Percentiles rank a stretch among this genome's conserved stretches.
Conservation (phyloP, 2,797 vertebrate species). For the Menidia menidia region DNA sequence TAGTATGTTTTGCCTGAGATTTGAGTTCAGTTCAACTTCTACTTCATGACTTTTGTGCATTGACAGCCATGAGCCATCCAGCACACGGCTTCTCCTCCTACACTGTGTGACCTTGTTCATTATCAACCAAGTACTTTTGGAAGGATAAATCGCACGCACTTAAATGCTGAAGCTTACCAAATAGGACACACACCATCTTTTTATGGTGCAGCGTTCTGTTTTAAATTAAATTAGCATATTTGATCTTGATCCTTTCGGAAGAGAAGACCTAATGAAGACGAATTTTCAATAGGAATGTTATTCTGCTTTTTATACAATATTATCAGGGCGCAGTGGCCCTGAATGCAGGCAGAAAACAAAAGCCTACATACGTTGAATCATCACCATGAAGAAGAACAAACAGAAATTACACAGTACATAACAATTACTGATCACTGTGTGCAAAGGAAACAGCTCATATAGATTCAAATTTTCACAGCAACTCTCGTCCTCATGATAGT, state of each 20-base stretch:
- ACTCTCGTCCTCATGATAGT: not conserved
- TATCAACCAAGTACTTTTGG: constrained; percentile 40
- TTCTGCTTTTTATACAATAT: not conserved
- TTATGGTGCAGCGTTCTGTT: not conserved
- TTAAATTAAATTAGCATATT: not conserved
- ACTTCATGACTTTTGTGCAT: constrained; percentile 37
- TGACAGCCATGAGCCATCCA: constrained; percentile 26
- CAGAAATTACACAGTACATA: too few species aligned
- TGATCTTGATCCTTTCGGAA: not conserved
- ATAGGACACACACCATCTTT: not conserved
- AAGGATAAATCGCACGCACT: constrained; percentile 36
- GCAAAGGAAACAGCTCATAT: not conserved
- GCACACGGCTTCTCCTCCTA: constrained; percentile 40
- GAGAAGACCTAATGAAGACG: not conserved
- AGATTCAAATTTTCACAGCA: not conserved
- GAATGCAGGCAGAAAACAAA: not conserved
- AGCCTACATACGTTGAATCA: too few species aligned
- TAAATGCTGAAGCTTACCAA: constrained; percentile 6
- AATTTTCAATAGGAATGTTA: not conserved
- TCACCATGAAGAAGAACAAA: too few species aligned
- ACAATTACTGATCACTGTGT: not conserved
- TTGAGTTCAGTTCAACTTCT: constrained; percentile 20
- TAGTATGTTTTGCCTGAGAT: constrained; percentile 1
- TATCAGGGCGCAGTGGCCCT: not conserved
- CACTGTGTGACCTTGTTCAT: constrained; percentile 51